These are phyloP conservation scores for Sebastiscus albofasciatus DNA, from an alignment of 2,797 vertebrate genomes.

Conservation along the genomic window DNA sequence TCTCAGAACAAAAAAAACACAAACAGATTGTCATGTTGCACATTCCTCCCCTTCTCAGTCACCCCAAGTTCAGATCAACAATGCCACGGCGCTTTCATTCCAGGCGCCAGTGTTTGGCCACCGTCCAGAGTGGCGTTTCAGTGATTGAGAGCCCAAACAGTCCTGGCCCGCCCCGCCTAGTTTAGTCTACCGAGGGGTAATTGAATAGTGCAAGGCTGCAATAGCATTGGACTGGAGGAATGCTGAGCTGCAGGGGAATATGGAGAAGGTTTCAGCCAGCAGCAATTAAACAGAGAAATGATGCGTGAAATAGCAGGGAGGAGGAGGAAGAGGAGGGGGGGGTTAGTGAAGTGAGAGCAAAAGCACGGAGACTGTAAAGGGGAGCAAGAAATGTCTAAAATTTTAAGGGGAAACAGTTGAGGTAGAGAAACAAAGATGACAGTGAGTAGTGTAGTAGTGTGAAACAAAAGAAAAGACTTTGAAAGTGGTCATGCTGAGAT, in stretches of 20 bases:
- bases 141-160: slow-evolving; percentile 71
- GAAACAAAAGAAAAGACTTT: slow-evolving; percentile 15
- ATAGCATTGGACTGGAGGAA: slow-evolving; percentile 69
- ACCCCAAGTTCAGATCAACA: slow-evolving; percentile 45
- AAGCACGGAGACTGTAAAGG: slow-evolving; percentile 54
- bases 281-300: slow-evolving; percentile 87
- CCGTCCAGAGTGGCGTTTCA: slow-evolving; percentile 59
- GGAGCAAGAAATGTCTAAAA: slow-evolving; percentile 35
- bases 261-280: slow-evolving; percentile 77
- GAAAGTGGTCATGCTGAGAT: slow-evolving; percentile 3
- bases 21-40: slow-evolving; percentile 13
- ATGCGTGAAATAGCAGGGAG: slow-evolving; percentile 80
- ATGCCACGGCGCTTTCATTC: slow-evolving; percentile 26
- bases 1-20: background rate
- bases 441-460: slow-evolving; percentile 19
- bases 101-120: slow-evolving; percentile 50
- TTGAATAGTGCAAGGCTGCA: slow-evolving; percentile 74
- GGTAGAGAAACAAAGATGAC: slow-evolving; percentile 14
- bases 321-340: slow-evolving; percentile 30
- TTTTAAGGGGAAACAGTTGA: slow-evolving; percentile 16
- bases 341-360: slow-evolving; percentile 49
- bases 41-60: slow-evolving; percentile 17
- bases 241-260: slow-evolving; percentile 74
- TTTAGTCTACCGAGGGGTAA: slow-evolving; percentile 75
- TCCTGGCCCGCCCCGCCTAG: slow-evolving; percentile 49